Evolutionary conservation across 2,113 vertebrate species (phyloP), one percentile per base, ranked within the genome.

Genomic region (Hypocryptadius cinnamomeus): DNA sequence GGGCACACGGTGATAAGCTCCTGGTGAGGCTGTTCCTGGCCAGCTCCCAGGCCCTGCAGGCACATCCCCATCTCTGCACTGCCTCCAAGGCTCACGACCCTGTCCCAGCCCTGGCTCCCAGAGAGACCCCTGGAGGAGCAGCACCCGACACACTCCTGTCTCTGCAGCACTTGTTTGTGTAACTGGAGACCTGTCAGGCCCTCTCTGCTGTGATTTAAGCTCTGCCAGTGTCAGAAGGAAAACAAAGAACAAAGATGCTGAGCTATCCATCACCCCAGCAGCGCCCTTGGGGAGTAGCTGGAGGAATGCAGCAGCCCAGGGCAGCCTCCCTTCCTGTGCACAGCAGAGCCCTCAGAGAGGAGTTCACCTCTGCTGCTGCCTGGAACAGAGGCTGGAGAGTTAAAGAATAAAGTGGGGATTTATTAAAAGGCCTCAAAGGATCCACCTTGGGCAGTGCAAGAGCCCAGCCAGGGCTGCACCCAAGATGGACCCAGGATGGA

Each of bases 191-290:
- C 91, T 63, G 93, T 85, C 96, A 83, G 79, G 93, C 82, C 31
- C 88, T 91, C 90, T 96, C 95, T 70, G 45, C 78, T 9, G 84
- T 97, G 98, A 98, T 97, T 98, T 98, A 97, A 96, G 96, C 94
- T 83, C 93, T 89, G 87, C 90, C 87, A 61, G 97, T 87, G 95
- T 97, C 54, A 94, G 90, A 95, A 91, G 88, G 84, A 96, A 96
- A 97, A 97, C 93, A 97, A 92, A 97, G 96, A 97, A 97, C 97
- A 97, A 97, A 97, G 97, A 97, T 97, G 96, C 96, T 97, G 86
- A 97, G 96, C 88, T 93, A 97, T 98, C 96, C 97, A 98, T 98
- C 97, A 97, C 92, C 93, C 85, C 18, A 56, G 87, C 66, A 72
- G 90, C 18, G 37, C 89, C 97, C 95, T 2, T 3, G 15, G 95